phyloP scores from a whole-genome alignment of 2,113 vertebrate species.

The Pyxicephalus adspersus region DNA sequence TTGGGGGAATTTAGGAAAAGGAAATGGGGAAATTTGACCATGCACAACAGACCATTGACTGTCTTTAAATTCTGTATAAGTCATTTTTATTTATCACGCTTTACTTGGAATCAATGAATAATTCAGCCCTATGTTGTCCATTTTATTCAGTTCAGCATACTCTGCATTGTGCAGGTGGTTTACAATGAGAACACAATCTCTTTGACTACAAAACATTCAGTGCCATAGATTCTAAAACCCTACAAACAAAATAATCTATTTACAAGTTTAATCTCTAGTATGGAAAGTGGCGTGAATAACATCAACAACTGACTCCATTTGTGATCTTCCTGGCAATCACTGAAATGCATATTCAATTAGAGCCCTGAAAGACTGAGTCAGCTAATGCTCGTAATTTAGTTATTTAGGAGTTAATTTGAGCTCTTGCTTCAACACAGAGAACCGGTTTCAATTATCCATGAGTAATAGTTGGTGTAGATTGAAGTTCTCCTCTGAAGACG shows the following conservation, averaged over 20 bases:
- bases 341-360: neutral
- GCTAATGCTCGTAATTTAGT: conserved; percentile 11
- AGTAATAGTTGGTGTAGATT: no score
- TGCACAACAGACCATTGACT: no score
- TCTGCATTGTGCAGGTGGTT: conserved; percentile 23
- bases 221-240: neutral
- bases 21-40: no score
- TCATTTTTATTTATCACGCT: neutral
- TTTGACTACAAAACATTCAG: neutral
- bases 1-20: no score
- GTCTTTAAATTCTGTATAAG: no score
- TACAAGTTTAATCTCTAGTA: neutral
- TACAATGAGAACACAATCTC: conserved; percentile 2
- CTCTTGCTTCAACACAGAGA: neutral
- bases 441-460: neutral
- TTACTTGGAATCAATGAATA: neutral
- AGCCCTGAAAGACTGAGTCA: neutral
- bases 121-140: neutral
- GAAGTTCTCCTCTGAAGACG: no score
- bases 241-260: neutral
- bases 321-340: neutral
- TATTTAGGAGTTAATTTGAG: neutral
- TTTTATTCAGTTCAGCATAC: neutral
- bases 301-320: neutral
- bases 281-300: neutral